A percentile compares a stretch with the other conserved stretches of the same genome.
Conservation (phyloP, 2,797 vertebrate species). For the Pseudocheirus occidentalis region DNA sequence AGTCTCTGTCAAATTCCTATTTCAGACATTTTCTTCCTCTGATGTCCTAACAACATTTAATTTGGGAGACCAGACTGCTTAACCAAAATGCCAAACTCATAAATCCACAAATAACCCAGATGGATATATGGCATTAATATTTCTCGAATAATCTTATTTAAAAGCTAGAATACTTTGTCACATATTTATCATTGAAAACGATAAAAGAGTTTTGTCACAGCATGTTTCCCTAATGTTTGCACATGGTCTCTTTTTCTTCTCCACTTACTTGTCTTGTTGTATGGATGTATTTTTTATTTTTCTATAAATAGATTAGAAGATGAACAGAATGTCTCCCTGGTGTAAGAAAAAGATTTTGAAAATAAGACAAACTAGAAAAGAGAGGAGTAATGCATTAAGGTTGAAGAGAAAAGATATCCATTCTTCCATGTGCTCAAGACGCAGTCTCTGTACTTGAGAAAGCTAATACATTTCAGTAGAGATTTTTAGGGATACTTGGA, state of each 20-base stretch:
- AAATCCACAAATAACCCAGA: not conserved
- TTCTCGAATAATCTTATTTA: not conserved
- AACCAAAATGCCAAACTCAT: not conserved
- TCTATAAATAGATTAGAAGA: not conserved
- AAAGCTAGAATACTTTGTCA: not conserved
- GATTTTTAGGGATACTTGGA: not conserved
- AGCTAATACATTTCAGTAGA: not conserved
- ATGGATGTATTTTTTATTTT: conserved; percentile 3
- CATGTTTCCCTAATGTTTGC: not conserved
- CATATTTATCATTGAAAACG: not conserved
- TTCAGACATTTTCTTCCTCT: not conserved
- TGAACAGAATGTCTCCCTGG: not conserved
- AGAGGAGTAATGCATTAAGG: conserved; percentile 1
- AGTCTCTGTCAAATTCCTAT: not conserved
- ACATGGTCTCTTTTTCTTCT: not conserved
- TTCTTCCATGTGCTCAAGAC: not conserved
- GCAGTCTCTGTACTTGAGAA: not conserved
- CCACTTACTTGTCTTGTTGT: not conserved
- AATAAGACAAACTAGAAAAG: not conserved
- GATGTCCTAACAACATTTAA: not conserved
- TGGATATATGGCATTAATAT: not conserved
- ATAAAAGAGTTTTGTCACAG: not conserved
- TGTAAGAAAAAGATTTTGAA: conserved; percentile 8
- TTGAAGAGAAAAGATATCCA: conserved; percentile 30
- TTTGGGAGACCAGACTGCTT: not conserved